Conservation (phyloP, 2,888 invertebrate genomes). For the Coremacera marginata region DNA sequence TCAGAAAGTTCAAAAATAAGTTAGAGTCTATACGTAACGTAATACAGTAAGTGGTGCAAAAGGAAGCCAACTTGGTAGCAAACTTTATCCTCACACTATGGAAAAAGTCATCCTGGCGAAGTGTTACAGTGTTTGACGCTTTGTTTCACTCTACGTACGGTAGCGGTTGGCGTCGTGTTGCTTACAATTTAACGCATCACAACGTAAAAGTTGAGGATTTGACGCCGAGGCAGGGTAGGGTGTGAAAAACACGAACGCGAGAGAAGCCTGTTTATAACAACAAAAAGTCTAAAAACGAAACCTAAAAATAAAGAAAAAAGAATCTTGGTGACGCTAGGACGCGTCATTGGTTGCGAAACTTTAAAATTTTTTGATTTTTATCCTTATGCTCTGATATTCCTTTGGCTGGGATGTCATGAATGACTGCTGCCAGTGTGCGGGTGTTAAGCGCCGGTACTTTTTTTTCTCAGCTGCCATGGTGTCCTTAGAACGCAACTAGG, state of each 20-base stretch:
- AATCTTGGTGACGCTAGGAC: conserved; percentile 39
- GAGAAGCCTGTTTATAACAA: conserved; percentile 7
- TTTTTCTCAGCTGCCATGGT: conserved; percentile 28
- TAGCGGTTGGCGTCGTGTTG: neutral
- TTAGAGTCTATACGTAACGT: conserved; percentile 18
- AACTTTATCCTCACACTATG: conserved; percentile 5
- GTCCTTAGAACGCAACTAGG: conserved; percentile 18
- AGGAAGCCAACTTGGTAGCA: conserved; percentile 29
- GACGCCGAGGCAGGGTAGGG: neutral
- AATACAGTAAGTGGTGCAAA: conserved; percentile 22
- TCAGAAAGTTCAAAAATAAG: conserved; percentile 52
- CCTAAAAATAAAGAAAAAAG: neutral
- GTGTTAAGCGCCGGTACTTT: neutral
- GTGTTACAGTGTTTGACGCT: conserved; percentile 36
- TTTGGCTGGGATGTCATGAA: neutral
- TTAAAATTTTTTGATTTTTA: conserved; percentile 11
- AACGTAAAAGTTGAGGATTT: neutral
- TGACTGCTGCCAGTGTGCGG: neutral
- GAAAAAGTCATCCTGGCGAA: conserved; percentile 11
- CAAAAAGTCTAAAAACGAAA: neutral
- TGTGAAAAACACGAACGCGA: neutral
- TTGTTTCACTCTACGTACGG: conserved; percentile 16
- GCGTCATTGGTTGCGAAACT: conserved; percentile 39
- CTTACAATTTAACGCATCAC: conserved; percentile 17
- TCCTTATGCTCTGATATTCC: neutral